Percentiles rank a stretch among this genome's conserved stretches.
These are phyloP conservation scores for Elgaria multicarinata DNA, from an alignment of 2,113 vertebrate species.

Conservation along the genomic window DNA sequence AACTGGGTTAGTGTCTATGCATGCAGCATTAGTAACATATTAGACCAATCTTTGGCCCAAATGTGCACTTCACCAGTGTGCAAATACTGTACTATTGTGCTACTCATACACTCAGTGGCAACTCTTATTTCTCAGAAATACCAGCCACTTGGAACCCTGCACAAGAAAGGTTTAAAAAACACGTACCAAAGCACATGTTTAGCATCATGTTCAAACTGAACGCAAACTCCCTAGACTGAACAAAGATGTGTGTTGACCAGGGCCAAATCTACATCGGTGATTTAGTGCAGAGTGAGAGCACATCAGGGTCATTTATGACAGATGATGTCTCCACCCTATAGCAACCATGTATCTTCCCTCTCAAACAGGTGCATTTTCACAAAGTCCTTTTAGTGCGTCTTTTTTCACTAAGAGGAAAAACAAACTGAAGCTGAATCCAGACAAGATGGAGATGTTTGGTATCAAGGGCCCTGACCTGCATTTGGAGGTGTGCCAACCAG, in stretches of 20 bases:
- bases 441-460: too few species aligned
- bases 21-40: neutral
- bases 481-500: too few species aligned
- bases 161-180: neutral
- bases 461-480: too few species aligned
- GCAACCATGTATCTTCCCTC: too few species aligned
- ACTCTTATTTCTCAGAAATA: neutral
- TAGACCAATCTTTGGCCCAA: neutral
- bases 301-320: too few species aligned
- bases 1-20: neutral
- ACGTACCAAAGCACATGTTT: neutral
- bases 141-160: neutral
- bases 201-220: neutral
- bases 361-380: too few species aligned
- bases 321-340: too few species aligned
- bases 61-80: neutral
- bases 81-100: neutral
- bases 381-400: too few species aligned
- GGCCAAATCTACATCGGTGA: too few species aligned
- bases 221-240: conserved; percentile 6
- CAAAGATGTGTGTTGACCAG: neutral
- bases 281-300: too few species aligned
- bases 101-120: neutral
- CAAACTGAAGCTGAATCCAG: too few species aligned
- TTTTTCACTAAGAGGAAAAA: too few species aligned